Base-by-base conservation (phyloP, 2,888 invertebrate species). In the Phyllotreta cruciferae region DNA sequence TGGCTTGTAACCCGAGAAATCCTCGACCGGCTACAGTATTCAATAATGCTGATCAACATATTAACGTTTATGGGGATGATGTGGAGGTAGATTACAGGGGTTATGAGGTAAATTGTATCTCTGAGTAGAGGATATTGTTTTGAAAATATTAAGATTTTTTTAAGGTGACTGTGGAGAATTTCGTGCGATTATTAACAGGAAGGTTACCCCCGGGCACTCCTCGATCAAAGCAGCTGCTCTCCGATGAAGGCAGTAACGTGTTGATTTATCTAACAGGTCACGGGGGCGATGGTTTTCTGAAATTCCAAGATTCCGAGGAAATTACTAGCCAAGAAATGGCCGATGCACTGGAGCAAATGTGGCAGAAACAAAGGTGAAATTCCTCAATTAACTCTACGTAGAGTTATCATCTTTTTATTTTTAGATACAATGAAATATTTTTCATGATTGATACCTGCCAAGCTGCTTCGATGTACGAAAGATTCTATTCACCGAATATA, bases 361-460 rank as follows among this genome's bases (percentile, higher is more conserved):
- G 97, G 95, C 96, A 98, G 78, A 98, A 99, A 78, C 89, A 92
- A 80, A 88, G 97, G 92, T 93, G 42, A 56, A n/a, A 11, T 61
- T 37, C 24, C 13, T 50, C 37, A 35, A 8, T 14, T 49, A 1
- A 7, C 24, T 47, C n/a, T 58, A 41, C 14, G 13, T 36, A 34
- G 8, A 36, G 6, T 11, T 52, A 35, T 24, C 24, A 24, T 24
- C 24, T 24, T 24, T 24, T 4, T 24, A 41, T 41, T 54, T 63
- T 68, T 81, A 94, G 95, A 70, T 99, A 99, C 80, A 94, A 98
- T 83, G 98, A 99, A 82, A 89, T 99, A 74, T 92, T 99, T 77
- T 96, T 98, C 78, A 97, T 99, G 85, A 96, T 98, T 67, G 99
- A 99, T 80, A 99, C 98, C 3, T 99, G 99, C 74, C 98, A 99